Evolutionary conservation across 2,113 vertebrate genomes (phyloP).

Genomic region (western clawed frog (Xenopus tropicalis)): UCB_Xtro_10.0 CM004444.2:39276001-39276500

Average conservation of each 20-base stretch:
- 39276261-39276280: conserved; percentile 59
- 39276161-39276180: conserved; percentile 76
- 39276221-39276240: conserved; percentile 73
- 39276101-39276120: conserved; percentile 77
- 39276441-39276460: conserved; percentile 69
- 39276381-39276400: conserved; percentile 56
- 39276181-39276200: conserved; percentile 66
- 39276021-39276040: conserved; percentile 53
- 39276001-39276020: too few relatives aligned
- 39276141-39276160: conserved; percentile 76
- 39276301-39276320: conserved; percentile 76
- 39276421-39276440: conserved; percentile 67
- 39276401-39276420: conserved; percentile 60
- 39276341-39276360: conserved; percentile 61
- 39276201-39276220: conserved; percentile 61
- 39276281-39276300: conserved; percentile 65
- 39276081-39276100: conserved; percentile 72
- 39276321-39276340: conserved; percentile 70
- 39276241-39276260: conserved; percentile 75
- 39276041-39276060: conserved; percentile 62
- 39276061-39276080: conserved; percentile 72
- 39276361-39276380: conserved; percentile 65
- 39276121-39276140: conserved; percentile 80
- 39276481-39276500: conserved; percentile 61
- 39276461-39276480: conserved; percentile 73